Conservation (phyloP, 2,113 vertebrate species). For the Dipodomys ordii region DNA sequence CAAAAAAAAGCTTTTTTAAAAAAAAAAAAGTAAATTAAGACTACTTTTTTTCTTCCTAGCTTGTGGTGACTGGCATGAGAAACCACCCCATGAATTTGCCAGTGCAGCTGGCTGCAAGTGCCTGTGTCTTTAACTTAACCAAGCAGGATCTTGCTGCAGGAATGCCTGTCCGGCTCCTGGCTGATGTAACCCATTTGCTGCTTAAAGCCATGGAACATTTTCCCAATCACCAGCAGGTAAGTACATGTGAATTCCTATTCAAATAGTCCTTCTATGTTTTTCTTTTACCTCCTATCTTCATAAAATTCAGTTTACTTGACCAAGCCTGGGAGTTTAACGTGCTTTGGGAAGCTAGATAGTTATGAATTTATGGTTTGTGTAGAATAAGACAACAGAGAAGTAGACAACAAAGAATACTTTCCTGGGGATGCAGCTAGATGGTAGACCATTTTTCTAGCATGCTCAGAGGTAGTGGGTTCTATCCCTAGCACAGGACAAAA, state of each 20-base stretch:
- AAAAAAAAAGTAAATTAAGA: slow-evolving; percentile 33
- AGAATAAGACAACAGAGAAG: neutral
- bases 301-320: neutral
- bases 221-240: slow-evolving; percentile 97
- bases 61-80: slow-evolving; percentile 98
- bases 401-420: neutral
- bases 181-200: slow-evolving; percentile 94
- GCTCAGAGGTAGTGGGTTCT: neutral
- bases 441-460: neutral
- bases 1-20: too few species aligned
- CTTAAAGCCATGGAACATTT: slow-evolving; percentile 99
- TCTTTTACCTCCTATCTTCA: neutral
- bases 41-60: slow-evolving; percentile 85
- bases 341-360: neutral
- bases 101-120: slow-evolving; percentile 97
- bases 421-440: neutral
- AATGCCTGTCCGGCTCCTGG: slow-evolving; percentile 96
- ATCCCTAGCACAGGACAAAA: neutral
- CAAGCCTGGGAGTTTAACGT: slow-evolving; percentile 16
- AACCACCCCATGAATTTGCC: slow-evolving; percentile 97
- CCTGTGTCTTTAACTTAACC: slow-evolving; percentile 98
- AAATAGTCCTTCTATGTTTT: neutral
- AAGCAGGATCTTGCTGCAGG: slow-evolving; percentile 97
- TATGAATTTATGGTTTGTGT: neutral
- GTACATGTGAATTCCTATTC: neutral